These are phyloP conservation scores for Tetropium fuscum DNA, from an alignment of 2,888 invertebrate genomes.

Conservation along the genomic window DNA sequence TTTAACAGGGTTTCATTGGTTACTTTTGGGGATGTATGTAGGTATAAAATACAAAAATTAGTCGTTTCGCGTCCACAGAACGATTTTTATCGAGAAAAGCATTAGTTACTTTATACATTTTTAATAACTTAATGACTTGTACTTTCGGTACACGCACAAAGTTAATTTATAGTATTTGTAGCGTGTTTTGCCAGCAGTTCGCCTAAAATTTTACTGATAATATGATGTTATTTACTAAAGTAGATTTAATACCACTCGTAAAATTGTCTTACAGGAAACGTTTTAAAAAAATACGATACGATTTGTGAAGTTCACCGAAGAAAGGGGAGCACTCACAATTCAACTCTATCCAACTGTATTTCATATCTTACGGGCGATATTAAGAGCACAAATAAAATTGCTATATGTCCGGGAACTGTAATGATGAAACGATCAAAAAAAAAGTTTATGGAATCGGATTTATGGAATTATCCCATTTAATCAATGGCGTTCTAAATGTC, in stretches of 20 bases:
- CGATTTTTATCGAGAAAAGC: constrained; percentile 13
- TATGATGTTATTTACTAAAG: neutral
- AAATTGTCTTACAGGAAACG: too few species aligned
- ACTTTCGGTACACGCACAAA: constrained; percentile 33
- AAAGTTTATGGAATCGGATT: too few species aligned
- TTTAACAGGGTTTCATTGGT: constrained; percentile 3
- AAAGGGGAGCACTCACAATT: too few species aligned
- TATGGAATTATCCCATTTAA: too few species aligned
- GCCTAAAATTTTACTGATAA: constrained; percentile 5
- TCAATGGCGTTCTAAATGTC: too few species aligned
- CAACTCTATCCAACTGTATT: too few species aligned
- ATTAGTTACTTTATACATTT: constrained; percentile 32
- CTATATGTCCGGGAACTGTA: too few species aligned
- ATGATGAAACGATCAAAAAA: too few species aligned
- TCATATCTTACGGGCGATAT: too few species aligned
- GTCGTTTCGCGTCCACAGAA: neutral
- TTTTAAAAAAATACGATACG: too few species aligned
- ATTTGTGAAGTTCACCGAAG: too few species aligned
- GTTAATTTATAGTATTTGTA: constrained; percentile 29
- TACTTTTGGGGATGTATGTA: neutral
- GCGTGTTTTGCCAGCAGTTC: constrained; percentile 20
- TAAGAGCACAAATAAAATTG: too few species aligned
- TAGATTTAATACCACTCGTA: neutral
- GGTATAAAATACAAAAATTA: constrained; percentile 1
- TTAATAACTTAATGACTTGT: constrained; percentile 36